Base-by-base conservation (phyloP, 2,113 vertebrate genomes). In the Pangasianodon gigas region DNA sequence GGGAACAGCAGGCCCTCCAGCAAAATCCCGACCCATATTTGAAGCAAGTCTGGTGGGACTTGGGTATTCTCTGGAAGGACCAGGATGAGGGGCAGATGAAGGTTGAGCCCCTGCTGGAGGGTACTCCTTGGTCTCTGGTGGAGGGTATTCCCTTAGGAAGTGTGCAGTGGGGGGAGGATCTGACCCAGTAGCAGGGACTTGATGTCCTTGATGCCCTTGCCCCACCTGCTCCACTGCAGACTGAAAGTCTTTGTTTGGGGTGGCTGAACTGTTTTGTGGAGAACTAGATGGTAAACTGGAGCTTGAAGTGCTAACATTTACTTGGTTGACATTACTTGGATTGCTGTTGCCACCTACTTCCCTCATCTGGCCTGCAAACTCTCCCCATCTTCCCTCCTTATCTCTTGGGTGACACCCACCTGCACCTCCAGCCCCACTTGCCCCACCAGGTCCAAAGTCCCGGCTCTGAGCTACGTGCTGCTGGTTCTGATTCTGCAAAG, bases 331-430 rank as follows among this genome's bases (percentile, higher is more conserved):
- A 89, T 91, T 96, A 90, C 92, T 95, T 69, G 93, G 90, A 91
- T 95, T 95, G 92, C 89, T 94, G 91, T 91, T 95, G 32, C 92
- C 93, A 19, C 92, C 93, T 77, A 91, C 87, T 51, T 96, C 96
- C 92, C 95, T 95, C 54, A 93, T 91, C 88, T 95, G 96, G 46
- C 94, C 93, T 58, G 95, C 94, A 94, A 95, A 96, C 91, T 96
- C 96, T n/a, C 93, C 93, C 96, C 96, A 96, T 89, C 96, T 93
- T 82, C 93, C 94, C n/a, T 96, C 96, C 93, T 96, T 96, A 89
- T 96, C 95, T 92, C 95, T 95, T 44, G 94, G 88, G 92, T 95
- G 95, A 88, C 88, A 85, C 8, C 94, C 94, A 51, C 94, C 94
- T 65, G 92, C 92, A 85, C 75, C 90, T 67, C 93, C 95, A 85